Evolutionary conservation across 2,888 invertebrate species (phyloP).

Genomic region (Tiphia femorata): DNA sequence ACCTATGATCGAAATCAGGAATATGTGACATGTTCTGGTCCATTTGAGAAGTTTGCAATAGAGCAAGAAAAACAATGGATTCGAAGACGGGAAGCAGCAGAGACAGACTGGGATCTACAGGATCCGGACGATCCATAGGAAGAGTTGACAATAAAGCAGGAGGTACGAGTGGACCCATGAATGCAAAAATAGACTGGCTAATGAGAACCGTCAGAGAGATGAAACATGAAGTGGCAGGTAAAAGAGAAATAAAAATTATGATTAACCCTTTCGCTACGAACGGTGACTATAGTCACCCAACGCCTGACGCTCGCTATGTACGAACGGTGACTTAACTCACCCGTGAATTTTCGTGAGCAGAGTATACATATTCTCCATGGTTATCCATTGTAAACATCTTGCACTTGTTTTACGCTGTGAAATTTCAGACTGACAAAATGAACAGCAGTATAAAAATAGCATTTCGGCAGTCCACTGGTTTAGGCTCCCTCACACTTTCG

Average conservation of each 20-base stretch:
- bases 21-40: too few relatives aligned
- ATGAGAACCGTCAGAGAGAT: background rate
- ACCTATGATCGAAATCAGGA: background rate
- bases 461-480: slow-evolving; percentile 16
- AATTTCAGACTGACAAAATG: slow-evolving; percentile 9
- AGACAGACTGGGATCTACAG: background rate
- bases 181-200: background rate
- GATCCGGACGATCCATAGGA: background rate
- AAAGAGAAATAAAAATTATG: background rate
- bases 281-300: too few relatives aligned
- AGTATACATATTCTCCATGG: slow-evolving; percentile 10
- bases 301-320: too few relatives aligned
- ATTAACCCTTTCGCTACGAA: too few relatives aligned
- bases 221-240: background rate
- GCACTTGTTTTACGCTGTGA: slow-evolving; percentile 18
- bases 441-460: slow-evolving; percentile 14
- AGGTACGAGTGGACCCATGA: too few relatives aligned
- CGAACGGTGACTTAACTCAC: background rate
- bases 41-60: background rate
- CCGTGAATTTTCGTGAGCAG: slow-evolving; percentile 9
- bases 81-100: background rate
- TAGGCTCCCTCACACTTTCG: slow-evolving; percentile 12
- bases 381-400: slow-evolving; percentile 18
- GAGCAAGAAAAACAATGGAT: background rate
- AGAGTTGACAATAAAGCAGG: background rate